A percentile compares a stretch with the other conserved stretches of the same genome.
Conservation (phyloP, 1,140 invertebrate species). For the Drosophila chauvacae region DNA sequence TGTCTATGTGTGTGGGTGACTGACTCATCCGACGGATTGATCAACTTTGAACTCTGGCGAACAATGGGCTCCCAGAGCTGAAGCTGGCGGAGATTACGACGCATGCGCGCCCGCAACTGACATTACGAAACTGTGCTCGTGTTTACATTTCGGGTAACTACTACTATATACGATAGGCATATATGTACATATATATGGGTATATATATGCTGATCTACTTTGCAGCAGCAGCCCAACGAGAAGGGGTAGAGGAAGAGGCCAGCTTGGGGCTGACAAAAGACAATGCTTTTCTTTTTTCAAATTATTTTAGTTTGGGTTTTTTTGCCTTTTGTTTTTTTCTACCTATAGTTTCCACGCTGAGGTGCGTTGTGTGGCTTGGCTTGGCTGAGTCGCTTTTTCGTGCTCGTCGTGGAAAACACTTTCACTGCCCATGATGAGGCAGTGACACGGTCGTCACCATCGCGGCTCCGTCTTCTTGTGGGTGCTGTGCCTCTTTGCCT, state of each 20-base stretch:
- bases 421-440: slow-evolving; percentile 79
- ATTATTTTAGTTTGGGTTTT: slow-evolving; percentile 30
- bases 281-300: slow-evolving; percentile 73
- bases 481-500: slow-evolving; percentile 55
- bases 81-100: slow-evolving; percentile 44
- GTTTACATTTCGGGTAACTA: slow-evolving; percentile 50
- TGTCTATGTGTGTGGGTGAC: slow-evolving; percentile 26
- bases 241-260: slow-evolving; percentile 5
- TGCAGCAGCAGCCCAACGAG: slow-evolving; percentile 30
- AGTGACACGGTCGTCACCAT: slow-evolving; percentile 71
- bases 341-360: slow-evolving; percentile 61
- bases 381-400: slow-evolving; percentile 36
- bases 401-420: slow-evolving; percentile 77
- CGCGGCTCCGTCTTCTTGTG: slow-evolving; percentile 43
- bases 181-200: neutral
- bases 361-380: slow-evolving; percentile 58
- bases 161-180: neutral
- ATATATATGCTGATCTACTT: slow-evolving; percentile 70
- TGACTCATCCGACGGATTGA: slow-evolving; percentile 55
- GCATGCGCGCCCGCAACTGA: slow-evolving; percentile 60
- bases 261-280: slow-evolving; percentile 46
- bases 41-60: slow-evolving; percentile 72
- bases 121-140: slow-evolving; percentile 65
- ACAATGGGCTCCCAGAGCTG: slow-evolving; percentile 27
- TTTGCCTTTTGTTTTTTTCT: slow-evolving; percentile 31